Evolutionary conservation across 2,888 invertebrate species (phyloP), one percentile per base, ranked within the genome.

Genomic region (Azorinus chamasolen): DNA sequence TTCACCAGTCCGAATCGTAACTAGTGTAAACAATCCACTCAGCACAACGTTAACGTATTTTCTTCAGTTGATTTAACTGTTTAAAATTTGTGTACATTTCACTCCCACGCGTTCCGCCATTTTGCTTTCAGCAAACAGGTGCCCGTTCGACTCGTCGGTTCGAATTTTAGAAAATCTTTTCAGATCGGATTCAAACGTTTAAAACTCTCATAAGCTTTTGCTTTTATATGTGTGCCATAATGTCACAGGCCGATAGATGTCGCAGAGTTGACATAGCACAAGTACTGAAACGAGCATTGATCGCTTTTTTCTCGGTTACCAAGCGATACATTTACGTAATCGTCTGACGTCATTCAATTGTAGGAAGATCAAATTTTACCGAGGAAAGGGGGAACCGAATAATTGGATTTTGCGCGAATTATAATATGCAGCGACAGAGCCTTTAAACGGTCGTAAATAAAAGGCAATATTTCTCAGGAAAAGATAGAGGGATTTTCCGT

Each of bases 101-200:
- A 61, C 73, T 62, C 73, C 73, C 73, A 73, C 73, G 73, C 73
- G 66, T 46, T 66, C 73, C 61, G 75, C 75, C 75, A 75, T 75
- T 64, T 75, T 71, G 76, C 66, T 66, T 58, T 32, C 57, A 32
- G 39, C 41, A 18, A 6, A 61, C 76, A 76, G 66, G 71, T 71
- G 71, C 71, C 39, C 76, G 71, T 51, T 20, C 27, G 14, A 53
- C n/a, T 25, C 53, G 25, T 53, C 25, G 53, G 16, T 53, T 53
- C 53, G 53, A 53, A 53, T 53, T 50, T 50, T 50, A 50, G 24
- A 12, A 24, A n/a, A 50, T 12, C 50, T 18, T 50, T 50, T 18
- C 22, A 24, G 24, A 22, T 20, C 12, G 22, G 10, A 50, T 20
- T n/a, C 24, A 50, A 50, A 20, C 5, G 32, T 32, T 32, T 32